Evolutionary conservation across 2,113 vertebrate genomes (phyloP).

Genomic region (Ciconia boyciana): DNA sequence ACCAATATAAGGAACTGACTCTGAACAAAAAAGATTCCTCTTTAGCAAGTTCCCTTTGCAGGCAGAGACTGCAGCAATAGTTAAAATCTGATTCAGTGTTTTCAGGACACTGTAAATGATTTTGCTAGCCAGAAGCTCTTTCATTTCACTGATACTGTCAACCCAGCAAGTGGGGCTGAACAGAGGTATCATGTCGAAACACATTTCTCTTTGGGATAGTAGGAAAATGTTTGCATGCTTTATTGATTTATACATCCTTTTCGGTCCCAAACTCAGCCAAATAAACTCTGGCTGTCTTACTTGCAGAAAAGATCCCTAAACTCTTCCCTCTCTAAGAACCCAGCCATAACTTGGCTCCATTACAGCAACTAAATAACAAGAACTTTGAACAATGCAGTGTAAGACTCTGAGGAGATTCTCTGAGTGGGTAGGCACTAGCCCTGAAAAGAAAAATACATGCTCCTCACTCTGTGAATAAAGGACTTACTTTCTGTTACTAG

Average conservation of each 20-base stretch:
- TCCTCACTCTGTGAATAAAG: neutral
- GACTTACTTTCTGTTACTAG: neutral
- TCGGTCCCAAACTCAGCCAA: neutral
- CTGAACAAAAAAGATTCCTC: neutral
- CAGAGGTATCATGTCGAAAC: neutral
- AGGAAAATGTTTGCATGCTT: neutral
- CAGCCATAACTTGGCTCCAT: neutral
- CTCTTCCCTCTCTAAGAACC: neutral
- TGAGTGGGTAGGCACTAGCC: neutral
- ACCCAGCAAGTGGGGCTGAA: neutral
- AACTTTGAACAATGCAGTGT: neutral
- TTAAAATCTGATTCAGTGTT: neutral
- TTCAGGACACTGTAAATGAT: neutral
- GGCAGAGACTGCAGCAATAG: neutral
- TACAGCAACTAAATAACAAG: neutral
- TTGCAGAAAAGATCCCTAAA: neutral
- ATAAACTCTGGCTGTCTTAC: neutral
- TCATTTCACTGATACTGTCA: neutral
- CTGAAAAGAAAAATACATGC: neutral
- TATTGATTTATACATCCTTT: neutral
- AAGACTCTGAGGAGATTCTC: neutral
- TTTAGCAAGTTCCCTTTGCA: neutral
- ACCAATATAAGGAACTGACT: neutral
- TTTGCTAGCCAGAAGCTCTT: neutral
- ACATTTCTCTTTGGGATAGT: neutral